Conservation (phyloP, 2,113 vertebrate genomes). For the Alethe castanea region DNA sequence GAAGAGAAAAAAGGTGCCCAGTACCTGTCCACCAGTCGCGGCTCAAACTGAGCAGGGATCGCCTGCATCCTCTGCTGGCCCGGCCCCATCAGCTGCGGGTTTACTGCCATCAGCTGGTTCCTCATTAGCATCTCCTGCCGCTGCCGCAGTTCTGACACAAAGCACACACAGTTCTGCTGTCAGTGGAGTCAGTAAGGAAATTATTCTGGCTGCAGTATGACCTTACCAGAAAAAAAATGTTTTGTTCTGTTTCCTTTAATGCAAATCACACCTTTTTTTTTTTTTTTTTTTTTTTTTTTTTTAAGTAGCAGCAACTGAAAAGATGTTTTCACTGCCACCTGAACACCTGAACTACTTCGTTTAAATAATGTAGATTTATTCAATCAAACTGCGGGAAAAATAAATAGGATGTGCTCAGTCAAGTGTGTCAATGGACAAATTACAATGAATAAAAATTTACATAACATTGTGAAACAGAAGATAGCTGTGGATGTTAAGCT, state of each 20-base stretch:
- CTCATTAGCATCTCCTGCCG: conserved; percentile 87
- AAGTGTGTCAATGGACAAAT: not conserved
- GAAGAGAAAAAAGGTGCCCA: not conserved
- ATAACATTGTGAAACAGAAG: not conserved
- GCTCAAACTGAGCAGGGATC: conserved; percentile 82
- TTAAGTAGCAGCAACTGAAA: not conserved
- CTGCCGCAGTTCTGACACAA: conserved; percentile 83
- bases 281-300: not conserved
- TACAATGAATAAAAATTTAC: not conserved
- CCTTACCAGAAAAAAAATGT: not conserved
- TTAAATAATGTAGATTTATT: not conserved
- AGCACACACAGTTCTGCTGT: not conserved
- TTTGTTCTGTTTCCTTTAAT: not conserved
- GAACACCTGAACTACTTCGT: not conserved
- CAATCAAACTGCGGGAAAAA: not conserved
- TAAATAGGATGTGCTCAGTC: not conserved
- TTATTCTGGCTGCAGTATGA: not conserved
- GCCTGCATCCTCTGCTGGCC: conserved; percentile 84
- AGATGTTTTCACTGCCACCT: not conserved
- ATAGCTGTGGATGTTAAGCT: not conserved
- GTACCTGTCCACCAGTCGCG: conserved; percentile 86
- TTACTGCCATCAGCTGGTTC: conserved; percentile 86
- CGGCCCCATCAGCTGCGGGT: conserved; percentile 81
- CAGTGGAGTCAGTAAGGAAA: not conserved
- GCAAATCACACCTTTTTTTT: not conserved